Evolutionary conservation across 2,113 vertebrate genomes (phyloP).

Genomic region (rabbit (Oryctolagus cuniculus)): DNA sequence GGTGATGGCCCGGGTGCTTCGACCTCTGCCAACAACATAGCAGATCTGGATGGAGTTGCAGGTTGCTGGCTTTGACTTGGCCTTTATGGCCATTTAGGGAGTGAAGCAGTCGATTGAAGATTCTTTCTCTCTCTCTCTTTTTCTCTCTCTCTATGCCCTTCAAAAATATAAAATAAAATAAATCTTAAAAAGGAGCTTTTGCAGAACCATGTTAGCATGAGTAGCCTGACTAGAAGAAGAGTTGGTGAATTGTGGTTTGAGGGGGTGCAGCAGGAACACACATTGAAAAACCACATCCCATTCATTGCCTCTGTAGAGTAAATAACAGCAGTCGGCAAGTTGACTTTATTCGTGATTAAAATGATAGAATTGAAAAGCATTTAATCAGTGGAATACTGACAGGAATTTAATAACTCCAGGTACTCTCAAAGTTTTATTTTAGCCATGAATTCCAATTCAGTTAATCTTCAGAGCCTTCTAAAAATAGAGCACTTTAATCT

Average conservation of each 20-base stretch:
- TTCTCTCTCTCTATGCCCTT: no score
- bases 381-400: background rate
- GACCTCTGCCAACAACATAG: no score
- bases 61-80: no score
- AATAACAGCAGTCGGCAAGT: background rate
- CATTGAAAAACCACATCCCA: background rate
- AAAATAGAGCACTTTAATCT: constrained; percentile 53
- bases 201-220: background rate
- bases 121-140: no score
- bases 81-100: no score
- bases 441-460: background rate
- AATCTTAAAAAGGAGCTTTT: background rate
- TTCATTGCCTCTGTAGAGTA: background rate
- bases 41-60: no score
- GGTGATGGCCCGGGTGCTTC: no score
- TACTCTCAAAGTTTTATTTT: constrained; percentile 43
- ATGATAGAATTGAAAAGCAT: constrained; percentile 16
- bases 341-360: constrained; percentile 44
- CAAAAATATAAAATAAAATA: no score
- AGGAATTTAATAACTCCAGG: constrained; percentile 11
- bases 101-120: no score
- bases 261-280: background rate
- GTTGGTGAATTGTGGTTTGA: background rate
- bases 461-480: constrained; percentile 35
- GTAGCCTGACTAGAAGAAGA: background rate